Percentiles rank a stretch among this genome's conserved stretches.
Evolutionary conservation across 2,113 vertebrate species (phyloP).

Genomic region (Hylia prasina): DNA sequence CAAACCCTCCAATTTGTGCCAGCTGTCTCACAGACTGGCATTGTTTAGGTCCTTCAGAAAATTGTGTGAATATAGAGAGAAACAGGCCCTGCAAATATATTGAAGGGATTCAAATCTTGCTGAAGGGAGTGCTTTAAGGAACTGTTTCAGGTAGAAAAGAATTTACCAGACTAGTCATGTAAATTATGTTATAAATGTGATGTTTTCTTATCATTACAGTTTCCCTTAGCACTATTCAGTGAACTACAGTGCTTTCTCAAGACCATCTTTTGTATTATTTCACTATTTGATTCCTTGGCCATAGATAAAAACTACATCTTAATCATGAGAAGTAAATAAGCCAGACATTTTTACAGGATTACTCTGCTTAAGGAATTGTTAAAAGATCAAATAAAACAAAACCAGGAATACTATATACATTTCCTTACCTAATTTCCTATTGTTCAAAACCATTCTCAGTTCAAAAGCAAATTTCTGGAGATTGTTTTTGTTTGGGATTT

Average conservation of each 20-base stretch:
- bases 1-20: accelerated
- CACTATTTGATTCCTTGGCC: neutral
- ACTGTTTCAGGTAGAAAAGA: neutral
- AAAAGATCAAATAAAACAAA: neutral
- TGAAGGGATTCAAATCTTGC: neutral
- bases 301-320: neutral
- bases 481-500: neutral
- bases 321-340: neutral
- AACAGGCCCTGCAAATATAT: neutral
- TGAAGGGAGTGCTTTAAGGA: neutral
- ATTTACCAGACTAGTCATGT: neutral
- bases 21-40: neutral
- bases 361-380: neutral
- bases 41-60: neutral
- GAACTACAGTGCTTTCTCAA: neutral
- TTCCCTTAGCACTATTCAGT: neutral
- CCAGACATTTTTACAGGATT: neutral
- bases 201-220: neutral
- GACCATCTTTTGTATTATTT: neutral
- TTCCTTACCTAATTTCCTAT: neutral
- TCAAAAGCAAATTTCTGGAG: neutral
- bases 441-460: neutral
- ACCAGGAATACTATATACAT: neutral
- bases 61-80: neutral
- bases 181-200: neutral